Base-by-base conservation (phyloP, 2,888 invertebrate species). In the Torymus aiolomorphi region DNA sequence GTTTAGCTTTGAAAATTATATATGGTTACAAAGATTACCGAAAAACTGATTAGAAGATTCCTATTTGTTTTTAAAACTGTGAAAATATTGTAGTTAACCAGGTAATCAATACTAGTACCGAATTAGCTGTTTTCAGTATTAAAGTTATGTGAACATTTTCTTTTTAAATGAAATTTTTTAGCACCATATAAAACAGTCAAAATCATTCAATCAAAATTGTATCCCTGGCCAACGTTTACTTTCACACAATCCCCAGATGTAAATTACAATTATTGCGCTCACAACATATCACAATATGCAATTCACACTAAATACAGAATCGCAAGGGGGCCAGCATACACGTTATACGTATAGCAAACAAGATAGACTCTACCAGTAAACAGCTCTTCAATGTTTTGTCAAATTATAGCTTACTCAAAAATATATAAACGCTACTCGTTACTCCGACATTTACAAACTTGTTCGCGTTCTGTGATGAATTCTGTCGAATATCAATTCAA, bases 311-410 rank as follows among this genome's bases (percentile, higher is more conserved):
- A 78, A 78, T 76, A 76, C 67, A 78, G 54, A 81, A 73, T 65
- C 52, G 61, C 73, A 65, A 78, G 18, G 31, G 61, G 75, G 71
- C 71, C 66, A 63, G 59, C 49, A 14, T 74, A 63, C 66, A 78
- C 62, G 69, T 67, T 76, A 69, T 52, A 70, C 56, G 24, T 74
- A 76, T 74, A 76, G 75, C 73, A 78, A 74, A 72, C n/a, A 66
- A 78, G 56, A 76, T 65, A 72, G 69, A 79, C 76, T 78, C 75
- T 69, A 62, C 61, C 65, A 70, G 59, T n/a, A 81, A 81, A 81
- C 79, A 81, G 78, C 79, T 81, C 74, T 79, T 76, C 81, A 81
- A 79, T 79, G 79, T 76, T 65, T 49, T 8, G 13, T 76, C 56
- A 76, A 81, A 78, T 65, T 49, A 78, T 78, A 73, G 52, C 57